Evolutionary conservation across 2,797 vertebrate genomes (phyloP).

Genomic region (Limnodromus scolopaceus): DNA sequence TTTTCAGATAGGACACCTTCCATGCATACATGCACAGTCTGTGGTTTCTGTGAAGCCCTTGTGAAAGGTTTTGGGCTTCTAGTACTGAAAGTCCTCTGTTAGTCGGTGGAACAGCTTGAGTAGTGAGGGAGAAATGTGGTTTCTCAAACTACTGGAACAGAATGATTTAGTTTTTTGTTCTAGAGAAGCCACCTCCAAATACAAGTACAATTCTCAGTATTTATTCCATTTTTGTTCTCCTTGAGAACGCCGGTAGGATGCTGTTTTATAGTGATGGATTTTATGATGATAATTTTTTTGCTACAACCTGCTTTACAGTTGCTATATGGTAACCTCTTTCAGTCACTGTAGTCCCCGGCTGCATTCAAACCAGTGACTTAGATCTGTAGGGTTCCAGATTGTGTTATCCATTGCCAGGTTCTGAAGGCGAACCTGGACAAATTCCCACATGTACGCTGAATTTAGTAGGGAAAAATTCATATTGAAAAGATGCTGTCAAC

Average conservation of each 20-base stretch:
- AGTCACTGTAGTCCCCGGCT: neutral
- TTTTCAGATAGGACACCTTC: neutral
- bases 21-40: accelerated
- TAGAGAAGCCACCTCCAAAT: neutral
- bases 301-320: neutral
- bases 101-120: neutral
- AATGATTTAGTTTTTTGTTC: neutral
- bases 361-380: neutral
- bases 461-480: neutral
- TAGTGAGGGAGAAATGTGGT: neutral
- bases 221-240: neutral
- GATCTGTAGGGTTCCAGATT: neutral
- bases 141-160: neutral
- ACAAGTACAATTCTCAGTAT: neutral
- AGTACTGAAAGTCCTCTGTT: neutral
- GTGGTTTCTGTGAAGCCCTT: neutral
- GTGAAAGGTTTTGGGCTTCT: neutral
- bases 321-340: neutral
- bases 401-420: neutral
- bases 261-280: neutral
- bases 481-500: neutral
- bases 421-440: neutral
- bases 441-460: neutral
- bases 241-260: neutral
- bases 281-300: neutral